Conservation (phyloP, 64 coral and sea anemone species). For the Pachyseris speciosa region DNA sequence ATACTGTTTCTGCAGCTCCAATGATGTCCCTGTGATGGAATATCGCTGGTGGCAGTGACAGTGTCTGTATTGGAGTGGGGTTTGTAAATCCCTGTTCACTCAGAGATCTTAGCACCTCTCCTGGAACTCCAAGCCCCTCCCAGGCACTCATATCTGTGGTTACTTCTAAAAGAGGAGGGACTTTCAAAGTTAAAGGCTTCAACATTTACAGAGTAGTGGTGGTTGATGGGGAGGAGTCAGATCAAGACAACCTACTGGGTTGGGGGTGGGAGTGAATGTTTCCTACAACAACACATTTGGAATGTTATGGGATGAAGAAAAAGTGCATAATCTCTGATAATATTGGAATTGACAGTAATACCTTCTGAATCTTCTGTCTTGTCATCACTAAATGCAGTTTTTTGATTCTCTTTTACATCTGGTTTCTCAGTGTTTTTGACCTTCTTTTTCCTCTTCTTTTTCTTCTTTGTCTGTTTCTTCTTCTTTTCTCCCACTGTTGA, state of each 20-base stretch:
- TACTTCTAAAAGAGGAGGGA: neutral
- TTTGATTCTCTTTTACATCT: neutral
- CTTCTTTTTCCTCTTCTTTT: conserved; percentile 50
- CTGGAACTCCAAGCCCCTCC: conserved; percentile 79
- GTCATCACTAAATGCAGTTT: neutral
- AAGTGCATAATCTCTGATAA: no score
- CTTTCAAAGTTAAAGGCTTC: neutral
- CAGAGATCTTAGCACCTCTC: conserved; percentile 57
- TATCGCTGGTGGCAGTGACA: conserved; percentile 87
- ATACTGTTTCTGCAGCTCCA: conserved; percentile 98
- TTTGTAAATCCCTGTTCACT: conserved; percentile 71
- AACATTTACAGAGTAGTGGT: neutral
- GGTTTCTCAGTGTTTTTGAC: neutral
- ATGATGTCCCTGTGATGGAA: conserved; percentile 84
- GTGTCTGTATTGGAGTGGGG: conserved; percentile 90
- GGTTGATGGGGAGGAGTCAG: no score
- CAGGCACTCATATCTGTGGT: conserved; percentile 71
- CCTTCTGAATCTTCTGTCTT: neutral
- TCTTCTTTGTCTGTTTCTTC: conserved; percentile 5
- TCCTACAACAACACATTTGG: no score
- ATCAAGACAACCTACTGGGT: no score
- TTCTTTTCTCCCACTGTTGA: neutral
- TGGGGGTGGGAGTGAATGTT: no score
- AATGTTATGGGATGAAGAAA: no score
- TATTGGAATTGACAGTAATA: neutral